These are phyloP conservation scores for Catostomus latipinnis DNA, from an alignment of 2,797 vertebrate genomes.

Conservation along the genomic window DNA sequence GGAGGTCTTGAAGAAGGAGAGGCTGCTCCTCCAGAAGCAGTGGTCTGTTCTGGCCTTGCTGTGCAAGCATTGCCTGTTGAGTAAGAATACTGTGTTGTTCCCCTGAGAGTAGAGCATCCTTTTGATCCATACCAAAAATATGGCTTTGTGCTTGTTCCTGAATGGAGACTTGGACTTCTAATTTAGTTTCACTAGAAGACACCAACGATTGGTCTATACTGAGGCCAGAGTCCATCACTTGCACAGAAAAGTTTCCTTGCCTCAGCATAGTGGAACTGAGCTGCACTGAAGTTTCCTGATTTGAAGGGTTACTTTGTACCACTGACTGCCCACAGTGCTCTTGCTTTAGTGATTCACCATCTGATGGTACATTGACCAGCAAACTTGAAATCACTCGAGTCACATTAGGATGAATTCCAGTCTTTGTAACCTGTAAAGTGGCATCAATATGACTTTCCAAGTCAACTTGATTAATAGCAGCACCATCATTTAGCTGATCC, in stretches of 20 bases:
- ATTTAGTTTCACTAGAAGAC: slow-evolving; percentile 68
- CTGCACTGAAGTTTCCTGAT: slow-evolving; percentile 72
- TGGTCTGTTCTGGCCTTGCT: slow-evolving; percentile 84
- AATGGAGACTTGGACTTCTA: slow-evolving; percentile 75
- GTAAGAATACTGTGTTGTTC: slow-evolving; percentile 76
- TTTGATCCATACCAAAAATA: slow-evolving; percentile 80
- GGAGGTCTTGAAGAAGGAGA: slow-evolving; percentile 93
- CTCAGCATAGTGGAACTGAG: slow-evolving; percentile 74
- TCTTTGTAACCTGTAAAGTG: slow-evolving; percentile 73
- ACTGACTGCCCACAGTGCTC: slow-evolving; percentile 72
- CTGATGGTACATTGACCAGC: slow-evolving; percentile 86
- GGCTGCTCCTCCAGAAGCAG: slow-evolving; percentile 96
- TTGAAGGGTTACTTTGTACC: slow-evolving; percentile 68
- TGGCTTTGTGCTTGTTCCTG: slow-evolving; percentile 75
- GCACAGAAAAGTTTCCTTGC: slow-evolving; percentile 71
- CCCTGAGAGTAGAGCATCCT: slow-evolving; percentile 72
- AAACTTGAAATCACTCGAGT: slow-evolving; percentile 92
- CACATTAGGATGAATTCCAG: slow-evolving; percentile 82
- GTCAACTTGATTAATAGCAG: too few relatives aligned
- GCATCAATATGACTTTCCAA: slow-evolving; percentile 54
- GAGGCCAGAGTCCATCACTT: slow-evolving; percentile 72
- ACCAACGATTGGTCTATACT: slow-evolving; percentile 73
- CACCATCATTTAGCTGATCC: slow-evolving; percentile 64
- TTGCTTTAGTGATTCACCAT: slow-evolving; percentile 76
- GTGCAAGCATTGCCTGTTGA: slow-evolving; percentile 84